phyloP scores from a whole-genome alignment of 2,888 invertebrate genomes.

The Koerneria pararmatus region DNA sequence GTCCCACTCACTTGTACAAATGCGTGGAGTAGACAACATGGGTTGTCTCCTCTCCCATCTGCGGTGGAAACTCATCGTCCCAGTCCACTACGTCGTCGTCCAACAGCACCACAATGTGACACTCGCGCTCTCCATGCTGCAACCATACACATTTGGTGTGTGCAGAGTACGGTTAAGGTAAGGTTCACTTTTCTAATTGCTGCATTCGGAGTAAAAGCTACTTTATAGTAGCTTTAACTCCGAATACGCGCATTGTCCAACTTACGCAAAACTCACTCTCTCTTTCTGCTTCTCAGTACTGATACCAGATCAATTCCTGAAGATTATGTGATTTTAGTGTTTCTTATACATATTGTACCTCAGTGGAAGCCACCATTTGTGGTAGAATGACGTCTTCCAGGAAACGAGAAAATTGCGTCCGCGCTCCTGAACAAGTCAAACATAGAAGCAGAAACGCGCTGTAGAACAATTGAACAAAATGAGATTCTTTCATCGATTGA shows the following conservation, averaged over 20 bases:
- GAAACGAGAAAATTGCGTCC: too few relatives aligned
- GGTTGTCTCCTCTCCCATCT: constrained; percentile 92
- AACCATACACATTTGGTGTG: constrained; percentile 1
- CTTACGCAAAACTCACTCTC: too few relatives aligned
- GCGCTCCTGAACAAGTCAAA: too few relatives aligned
- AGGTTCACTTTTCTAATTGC: too few relatives aligned
- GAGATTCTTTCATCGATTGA: too few relatives aligned
- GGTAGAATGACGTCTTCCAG: constrained; percentile 91
- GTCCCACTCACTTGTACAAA: constrained; percentile 36
- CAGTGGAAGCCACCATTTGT: constrained; percentile 77
- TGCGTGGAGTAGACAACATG: constrained; percentile 70
- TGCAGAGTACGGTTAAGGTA: too few relatives aligned
- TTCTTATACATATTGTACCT: constrained; percentile 58
- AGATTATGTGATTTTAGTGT: not conserved
- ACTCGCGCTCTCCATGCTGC: constrained; percentile 88
- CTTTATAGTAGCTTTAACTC: too few relatives aligned
- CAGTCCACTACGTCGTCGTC: constrained; percentile 95
- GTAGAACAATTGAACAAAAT: too few relatives aligned
- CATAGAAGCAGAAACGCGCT: too few relatives aligned
- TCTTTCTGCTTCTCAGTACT: too few relatives aligned
- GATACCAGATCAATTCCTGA: not conserved
- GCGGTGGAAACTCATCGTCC: constrained; percentile 98
- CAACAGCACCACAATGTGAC: constrained; percentile 88
- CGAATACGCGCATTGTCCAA: too few relatives aligned
- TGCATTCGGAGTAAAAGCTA: too few relatives aligned